Percentiles rank a stretch among this genome's conserved stretches.
phyloP scores from a whole-genome alignment of 2,888 invertebrate species.

The Leptogaster cylindrica region DNA sequence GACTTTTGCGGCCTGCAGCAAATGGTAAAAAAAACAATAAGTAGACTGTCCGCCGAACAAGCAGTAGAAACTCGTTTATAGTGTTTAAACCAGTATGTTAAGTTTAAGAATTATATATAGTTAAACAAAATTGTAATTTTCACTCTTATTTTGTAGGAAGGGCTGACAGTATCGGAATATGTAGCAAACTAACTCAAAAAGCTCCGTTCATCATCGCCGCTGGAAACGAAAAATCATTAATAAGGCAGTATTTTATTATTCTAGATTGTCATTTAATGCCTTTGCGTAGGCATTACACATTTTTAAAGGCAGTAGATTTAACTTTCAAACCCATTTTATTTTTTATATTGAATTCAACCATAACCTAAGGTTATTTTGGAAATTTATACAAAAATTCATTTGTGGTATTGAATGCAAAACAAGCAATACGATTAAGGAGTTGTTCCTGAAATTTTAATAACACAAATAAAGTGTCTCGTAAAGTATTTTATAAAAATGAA shows the following conservation, averaged over 20 bases:
- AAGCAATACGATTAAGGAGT: no score
- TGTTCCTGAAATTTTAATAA: no score
- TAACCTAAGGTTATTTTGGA: not conserved
- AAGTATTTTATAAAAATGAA: no score
- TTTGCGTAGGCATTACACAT: not conserved
- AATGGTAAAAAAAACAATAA: not conserved
- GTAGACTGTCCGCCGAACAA: not conserved
- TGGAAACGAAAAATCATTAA: not conserved
- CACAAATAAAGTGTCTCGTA: no score
- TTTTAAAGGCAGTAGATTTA: not conserved
- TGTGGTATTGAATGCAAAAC: not conserved
- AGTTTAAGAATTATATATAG: no score
- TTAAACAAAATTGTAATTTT: not conserved
- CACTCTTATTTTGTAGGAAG: not conserved
- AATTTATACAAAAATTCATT: not conserved
- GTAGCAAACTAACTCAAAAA: not conserved
- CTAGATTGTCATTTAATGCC: not conserved
- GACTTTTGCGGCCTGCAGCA: not conserved
- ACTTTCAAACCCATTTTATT: not conserved
- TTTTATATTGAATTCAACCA: slow-evolving; percentile 1
- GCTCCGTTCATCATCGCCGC: not conserved
- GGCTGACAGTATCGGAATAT: not conserved
- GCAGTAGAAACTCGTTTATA: not conserved
- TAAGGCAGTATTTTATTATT: not conserved
- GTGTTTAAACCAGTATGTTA: not conserved